Evolutionary conservation across 2,113 vertebrate genomes (phyloP), one percentile per base, ranked within the genome.

Genomic region (Nematolebias whitei): DNA sequence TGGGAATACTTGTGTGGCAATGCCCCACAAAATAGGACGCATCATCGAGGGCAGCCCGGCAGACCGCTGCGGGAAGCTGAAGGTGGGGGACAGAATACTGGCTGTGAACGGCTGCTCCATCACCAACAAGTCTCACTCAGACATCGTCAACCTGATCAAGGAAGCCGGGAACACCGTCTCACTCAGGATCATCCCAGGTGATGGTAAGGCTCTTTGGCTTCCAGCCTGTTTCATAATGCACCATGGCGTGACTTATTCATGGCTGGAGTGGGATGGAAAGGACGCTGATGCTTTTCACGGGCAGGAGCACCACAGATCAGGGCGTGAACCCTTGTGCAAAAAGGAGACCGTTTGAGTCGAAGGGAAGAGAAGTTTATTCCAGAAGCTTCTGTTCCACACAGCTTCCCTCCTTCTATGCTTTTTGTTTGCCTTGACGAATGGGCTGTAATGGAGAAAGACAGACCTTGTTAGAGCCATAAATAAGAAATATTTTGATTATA

Each of bases 21-120:
- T 99, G 98, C 98, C 98, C 92, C 98, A 99, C 95, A 99, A 99
- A 98, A 99, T 98, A 95, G 98, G 98, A 77, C 96, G 97, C 86
- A 99, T 99, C 93, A 99, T 99, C 88, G 97, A 99, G 90, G 96
- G 96, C 82, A 99, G 98, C 84, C 97, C 98, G 9, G 98, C 98
- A 0, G 98, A 99, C 90, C 97, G 97, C 84, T 99, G 97, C 15
- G 96, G 97, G 70, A 98, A 98, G 92, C 95, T 99, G 92, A 99
- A 99, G 89, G 98, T 99, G 26, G 98, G 98, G 62, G 97, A 99
- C 91, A 94, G 98, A 62, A 99, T 99, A 90, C 85, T 99, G 92
- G 94, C 97, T 0, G 96, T 99, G 24, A 99, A 99, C 60, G 87
- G 95, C 89, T 98, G 97, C 85, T 98, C 98, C 93, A 99, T 99